Evolutionary conservation across 2,797 vertebrate genomes (phyloP).

Genomic region (Manis javanica): DNA sequence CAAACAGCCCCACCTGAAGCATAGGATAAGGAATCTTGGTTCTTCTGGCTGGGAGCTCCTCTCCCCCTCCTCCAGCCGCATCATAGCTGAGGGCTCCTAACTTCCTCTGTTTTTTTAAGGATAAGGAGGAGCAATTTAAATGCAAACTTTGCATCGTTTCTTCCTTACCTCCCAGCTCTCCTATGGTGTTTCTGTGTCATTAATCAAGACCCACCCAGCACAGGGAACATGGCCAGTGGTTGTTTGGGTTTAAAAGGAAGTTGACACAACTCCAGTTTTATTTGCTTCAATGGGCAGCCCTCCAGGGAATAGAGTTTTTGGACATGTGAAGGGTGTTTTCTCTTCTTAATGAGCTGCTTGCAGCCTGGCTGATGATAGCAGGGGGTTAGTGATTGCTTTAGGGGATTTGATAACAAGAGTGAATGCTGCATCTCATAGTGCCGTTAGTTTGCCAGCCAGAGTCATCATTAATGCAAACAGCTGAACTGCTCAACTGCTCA

Average conservation of each 20-base stretch:
- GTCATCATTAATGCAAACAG: constrained; percentile 52
- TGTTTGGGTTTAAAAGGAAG: constrained; percentile 83
- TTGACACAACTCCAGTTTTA: constrained; percentile 81
- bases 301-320: constrained; percentile 82
- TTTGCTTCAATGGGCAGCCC: constrained; percentile 71
- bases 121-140: background rate
- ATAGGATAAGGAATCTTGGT: background rate
- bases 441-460: background rate
- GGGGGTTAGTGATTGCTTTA: constrained; percentile 83
- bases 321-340: constrained; percentile 77
- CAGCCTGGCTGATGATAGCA: constrained; percentile 82
- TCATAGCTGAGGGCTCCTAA: background rate
- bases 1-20: background rate
- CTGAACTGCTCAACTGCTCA: constrained; percentile 66
- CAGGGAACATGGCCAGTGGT: constrained; percentile 65
- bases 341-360: constrained; percentile 85
- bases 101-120: background rate
- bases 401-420: constrained; percentile 85
- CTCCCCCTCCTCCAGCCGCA: fast-evolving
- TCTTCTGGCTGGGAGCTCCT: background rate
- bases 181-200: constrained; percentile 31
- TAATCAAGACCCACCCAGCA: constrained; percentile 49
- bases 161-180: background rate
- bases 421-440: constrained; percentile 70
- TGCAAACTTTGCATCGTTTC: background rate